Evolutionary conservation across 2,888 invertebrate species (phyloP).

Genomic region (Plutella xylostella): DNA sequence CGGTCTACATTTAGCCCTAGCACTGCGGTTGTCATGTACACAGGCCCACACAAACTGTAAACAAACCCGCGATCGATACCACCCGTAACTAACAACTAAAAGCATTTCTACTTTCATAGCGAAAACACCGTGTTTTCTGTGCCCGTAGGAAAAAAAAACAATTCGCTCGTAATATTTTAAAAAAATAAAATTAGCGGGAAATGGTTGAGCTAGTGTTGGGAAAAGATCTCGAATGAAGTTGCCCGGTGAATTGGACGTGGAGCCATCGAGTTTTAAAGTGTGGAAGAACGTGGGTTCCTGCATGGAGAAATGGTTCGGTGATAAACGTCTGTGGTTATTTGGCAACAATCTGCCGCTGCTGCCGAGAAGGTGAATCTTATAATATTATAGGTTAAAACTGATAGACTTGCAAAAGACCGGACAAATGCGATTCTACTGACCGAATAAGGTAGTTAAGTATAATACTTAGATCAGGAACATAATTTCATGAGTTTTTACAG

Average conservation of each 20-base stretch:
- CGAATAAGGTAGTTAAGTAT: no score
- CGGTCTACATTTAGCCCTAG: slow-evolving; percentile 38
- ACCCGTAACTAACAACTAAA: slow-evolving; percentile 41
- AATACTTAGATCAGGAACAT: no score
- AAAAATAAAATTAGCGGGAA: slow-evolving; percentile 35
- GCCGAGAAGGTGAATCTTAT: slow-evolving; percentile 85
- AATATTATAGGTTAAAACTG: no score
- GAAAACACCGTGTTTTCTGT: slow-evolving; percentile 26
- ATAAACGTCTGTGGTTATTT: slow-evolving; percentile 91
- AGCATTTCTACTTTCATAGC: slow-evolving; percentile 37
- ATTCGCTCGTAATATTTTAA: slow-evolving; percentile 6
- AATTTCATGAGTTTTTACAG: no score
- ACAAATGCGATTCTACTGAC: no score
- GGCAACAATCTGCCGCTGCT: slow-evolving; percentile 89
- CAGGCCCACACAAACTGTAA: slow-evolving; percentile 60
- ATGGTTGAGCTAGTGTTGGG: slow-evolving; percentile 34
- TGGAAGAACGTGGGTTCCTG: slow-evolving; percentile 66
- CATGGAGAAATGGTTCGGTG: slow-evolving; percentile 95
- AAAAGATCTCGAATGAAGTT: slow-evolving; percentile 48
- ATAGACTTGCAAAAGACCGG: no score
- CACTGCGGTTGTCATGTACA: slow-evolving; percentile 64
- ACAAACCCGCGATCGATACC: slow-evolving; percentile 62
- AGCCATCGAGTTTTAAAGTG: slow-evolving; percentile 44
- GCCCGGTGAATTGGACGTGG: slow-evolving; percentile 23
- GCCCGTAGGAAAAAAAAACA: slow-evolving; percentile 13